Conservation (phyloP, 37 sponge, comb jelly and placozoan genomes). For the Tethya wilhelma region DNA sequence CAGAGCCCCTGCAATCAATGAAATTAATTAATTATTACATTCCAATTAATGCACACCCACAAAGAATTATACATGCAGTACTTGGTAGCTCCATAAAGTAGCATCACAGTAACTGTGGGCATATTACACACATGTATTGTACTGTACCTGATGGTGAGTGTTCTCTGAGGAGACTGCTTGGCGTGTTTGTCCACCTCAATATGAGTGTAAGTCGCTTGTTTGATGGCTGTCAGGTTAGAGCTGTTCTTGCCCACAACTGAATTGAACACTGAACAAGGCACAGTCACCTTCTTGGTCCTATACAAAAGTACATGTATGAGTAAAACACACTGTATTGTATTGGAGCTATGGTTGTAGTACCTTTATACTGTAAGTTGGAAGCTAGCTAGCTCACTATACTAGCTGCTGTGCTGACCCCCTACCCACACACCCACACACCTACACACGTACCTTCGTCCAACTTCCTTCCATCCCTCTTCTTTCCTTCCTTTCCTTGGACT, state of each 20-base stretch:
- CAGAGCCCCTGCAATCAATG: conserved; percentile 52
- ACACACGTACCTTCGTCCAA: conserved; percentile 39
- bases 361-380: too few species aligned
- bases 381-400: not conserved
- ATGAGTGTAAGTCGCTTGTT: conserved; percentile 67
- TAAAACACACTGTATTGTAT: not conserved
- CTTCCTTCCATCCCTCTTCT: conserved; percentile 96
- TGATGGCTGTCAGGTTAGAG: conserved; percentile 50
- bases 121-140: not conserved
- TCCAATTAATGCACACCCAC: too few species aligned
- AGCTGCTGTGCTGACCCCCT: not conserved
- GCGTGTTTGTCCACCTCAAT: conserved; percentile 72
- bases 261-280: conserved; percentile 45
- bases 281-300: conserved; percentile 68
- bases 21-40: not conserved
- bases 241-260: conserved; percentile 69
- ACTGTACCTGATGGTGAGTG: conserved; percentile 61
- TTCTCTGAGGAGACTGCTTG: conserved; percentile 46
- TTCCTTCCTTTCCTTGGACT: conserved; percentile 79
- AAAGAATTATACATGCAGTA: too few species aligned
- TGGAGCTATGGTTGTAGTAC: not conserved
- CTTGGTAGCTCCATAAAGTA: too few species aligned
- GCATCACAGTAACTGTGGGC: too few species aligned
- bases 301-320: not conserved
- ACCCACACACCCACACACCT: not conserved